Conservation (phyloP, 2,113 vertebrate species). For the Petaurus breviceps region DNA sequence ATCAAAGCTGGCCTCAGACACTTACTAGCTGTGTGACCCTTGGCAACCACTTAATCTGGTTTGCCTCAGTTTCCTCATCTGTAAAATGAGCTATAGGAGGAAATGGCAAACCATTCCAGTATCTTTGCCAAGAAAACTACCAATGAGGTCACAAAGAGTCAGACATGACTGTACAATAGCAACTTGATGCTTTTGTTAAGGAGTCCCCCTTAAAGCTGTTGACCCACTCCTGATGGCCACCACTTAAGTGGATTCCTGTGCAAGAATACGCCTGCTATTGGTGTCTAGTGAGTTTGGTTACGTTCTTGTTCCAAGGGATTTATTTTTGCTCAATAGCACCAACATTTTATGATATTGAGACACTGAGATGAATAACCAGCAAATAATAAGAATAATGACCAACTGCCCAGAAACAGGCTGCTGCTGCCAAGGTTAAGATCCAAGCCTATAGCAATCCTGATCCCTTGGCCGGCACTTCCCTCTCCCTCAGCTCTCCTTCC, state of each 20-base stretch:
- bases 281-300: background rate
- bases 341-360: background rate
- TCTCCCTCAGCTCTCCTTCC: background rate
- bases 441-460: background rate
- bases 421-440: background rate
- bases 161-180: no score
- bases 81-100: no score
- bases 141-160: no score
- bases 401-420: background rate
- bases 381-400: background rate
- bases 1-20: no score
- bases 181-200: background rate
- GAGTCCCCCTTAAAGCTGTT: background rate
- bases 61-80: no score
- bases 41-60: no score
- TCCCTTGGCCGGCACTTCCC: background rate
- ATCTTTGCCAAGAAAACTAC: no score
- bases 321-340: no score
- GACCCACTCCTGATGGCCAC: background rate
- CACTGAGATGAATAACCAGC: background rate
- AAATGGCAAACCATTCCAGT: no score
- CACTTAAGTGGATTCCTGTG: background rate
- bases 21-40: no score
- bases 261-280: background rate
- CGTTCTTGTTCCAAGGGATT: background rate